phyloP scores from a whole-genome alignment of 2,888 invertebrate genomes.

The Cryptophagus acutangulus region DNA sequence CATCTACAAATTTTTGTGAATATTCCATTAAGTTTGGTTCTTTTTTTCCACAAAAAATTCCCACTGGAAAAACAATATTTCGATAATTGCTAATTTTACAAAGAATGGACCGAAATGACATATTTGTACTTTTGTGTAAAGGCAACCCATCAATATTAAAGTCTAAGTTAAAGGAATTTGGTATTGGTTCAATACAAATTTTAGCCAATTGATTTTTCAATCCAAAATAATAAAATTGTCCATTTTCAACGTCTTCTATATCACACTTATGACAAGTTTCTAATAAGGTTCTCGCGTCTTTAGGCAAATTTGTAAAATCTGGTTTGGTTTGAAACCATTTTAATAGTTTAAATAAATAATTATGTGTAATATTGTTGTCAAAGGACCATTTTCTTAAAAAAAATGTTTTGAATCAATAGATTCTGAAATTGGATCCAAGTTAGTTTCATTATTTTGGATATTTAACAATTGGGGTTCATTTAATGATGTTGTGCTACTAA shows the following conservation, averaged over 20 bases:
- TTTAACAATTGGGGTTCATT: no score
- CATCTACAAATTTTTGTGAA: no score
- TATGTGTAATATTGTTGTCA: background rate
- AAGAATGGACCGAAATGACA: constrained; percentile 20
- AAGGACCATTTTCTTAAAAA: background rate
- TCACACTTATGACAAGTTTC: background rate
- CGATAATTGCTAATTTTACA: constrained; percentile 3
- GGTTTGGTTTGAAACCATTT: background rate
- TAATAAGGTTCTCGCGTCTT: constrained; percentile 2
- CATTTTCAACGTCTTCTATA: background rate
- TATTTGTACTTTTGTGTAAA: constrained; percentile 13
- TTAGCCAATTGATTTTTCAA: background rate
- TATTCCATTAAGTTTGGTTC: constrained; percentile 22
- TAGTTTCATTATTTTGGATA: no score
- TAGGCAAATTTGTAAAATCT: background rate
- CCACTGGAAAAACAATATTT: background rate
- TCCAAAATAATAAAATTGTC: constrained; percentile 1
- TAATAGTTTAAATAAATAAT: background rate
- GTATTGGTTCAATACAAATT: no score
- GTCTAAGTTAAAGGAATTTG: constrained; percentile 3
- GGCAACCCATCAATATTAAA: constrained; percentile 17
- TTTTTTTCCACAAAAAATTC: constrained; percentile 19
- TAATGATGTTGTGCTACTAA: no score
- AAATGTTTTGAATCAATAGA: no score
- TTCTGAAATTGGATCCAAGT: no score